Base-by-base conservation (phyloP, 2,888 invertebrate species). In the Tetragonula carbonaria region DNA sequence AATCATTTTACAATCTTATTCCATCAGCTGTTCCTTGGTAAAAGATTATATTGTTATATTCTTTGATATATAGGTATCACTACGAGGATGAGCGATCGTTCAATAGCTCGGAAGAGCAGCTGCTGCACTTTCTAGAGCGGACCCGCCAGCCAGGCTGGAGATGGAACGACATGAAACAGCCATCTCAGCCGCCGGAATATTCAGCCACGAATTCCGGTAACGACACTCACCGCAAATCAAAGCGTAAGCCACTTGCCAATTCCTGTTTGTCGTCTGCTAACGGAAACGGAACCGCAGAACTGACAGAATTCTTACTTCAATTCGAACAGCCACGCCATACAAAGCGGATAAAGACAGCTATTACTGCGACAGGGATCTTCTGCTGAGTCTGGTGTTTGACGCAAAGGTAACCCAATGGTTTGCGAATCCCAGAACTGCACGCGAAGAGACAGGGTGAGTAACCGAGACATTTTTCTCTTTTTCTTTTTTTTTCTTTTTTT, bases 351-450 rank as follows among this genome's bases (percentile, higher is more conserved):
- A 75, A 74, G 85, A 89, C 38, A 86, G 86, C 13, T 96, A 96
- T 93, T 96, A 96, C 95, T 96, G 96, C 95, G 98, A 98, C 93
- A 96, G 98, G 87, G 97, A 97, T 90, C 95, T 98, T 75, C 97
- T 98, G 94, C 97, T 97, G 93, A 97, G 97, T 74, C 95, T 98
- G 73, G 97, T 98, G 2, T 98, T 97, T 92, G 98, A 98, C 94
- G 98, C 98, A 14, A 96, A 97, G 93, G 97, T 97, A 87, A 98
- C 98, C 2, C 96, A 97, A 88, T 97, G 98, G 97, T 98, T 98
- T 94, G 97, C 97, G 89, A 97, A 97, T 93, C 96, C 97, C 88
- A 97, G 96, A 74, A 96, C 96, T 63, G 96, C 96, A 33, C 97
- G 97, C 85, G 97, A 97, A 89, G 97, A 97, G 88, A 96, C 96